Base-by-base conservation (phyloP, 1,140 invertebrate genomes). In the Druon quercuslanigerum region DNA sequence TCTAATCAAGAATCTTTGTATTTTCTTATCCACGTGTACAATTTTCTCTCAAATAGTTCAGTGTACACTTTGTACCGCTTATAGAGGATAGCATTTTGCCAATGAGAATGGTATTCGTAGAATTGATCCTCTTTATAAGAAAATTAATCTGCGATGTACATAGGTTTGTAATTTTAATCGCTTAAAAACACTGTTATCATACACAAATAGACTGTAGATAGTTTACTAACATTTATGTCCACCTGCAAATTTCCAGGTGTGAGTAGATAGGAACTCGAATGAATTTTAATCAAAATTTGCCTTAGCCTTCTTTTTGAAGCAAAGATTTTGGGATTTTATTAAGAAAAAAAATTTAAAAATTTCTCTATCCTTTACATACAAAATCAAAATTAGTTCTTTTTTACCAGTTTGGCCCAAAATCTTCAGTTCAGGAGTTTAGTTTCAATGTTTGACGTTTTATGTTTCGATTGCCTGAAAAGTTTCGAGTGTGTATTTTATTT, bases 101-200 rank as follows among this genome's bases (percentile, higher is more conserved):
- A 66, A 57, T 33, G n/a, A 40, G 16, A 66, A 40, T 66, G 57
- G 57, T 33, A 66, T 33, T 66, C 57, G 13, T 66, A 66, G n/a
- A 66, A 16, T 66, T n/a, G 8, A 66, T 66, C 60, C 20, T 20
- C 56, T 66, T 46, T 11, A 20, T 66, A 25, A 66, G 16, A n/a
- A 46, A n/a, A n/a, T 66, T 40, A 11, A 0, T 40, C 60, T 13
- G 60, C 60, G 14, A 66, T 66, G 60, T 66, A 66, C 16, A 66
- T 66, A 66, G 60, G 33, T 66, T 66, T 40, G 60, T 66, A 33
- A 66, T 66, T 66, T 66, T 46, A 66, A 33, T 13, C 13, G 60
- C 60, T 40, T 66, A 40, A 66, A n/a, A 66, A 66, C 14, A 66
- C 13, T 40, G 60, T 66, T 66, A 66, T 8, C 40, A 20, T 66